Evolutionary conservation across 2,888 invertebrate genomes (phyloP), one percentile per base, ranked within the genome.

Genomic region (Bombyx huttoni): DNA sequence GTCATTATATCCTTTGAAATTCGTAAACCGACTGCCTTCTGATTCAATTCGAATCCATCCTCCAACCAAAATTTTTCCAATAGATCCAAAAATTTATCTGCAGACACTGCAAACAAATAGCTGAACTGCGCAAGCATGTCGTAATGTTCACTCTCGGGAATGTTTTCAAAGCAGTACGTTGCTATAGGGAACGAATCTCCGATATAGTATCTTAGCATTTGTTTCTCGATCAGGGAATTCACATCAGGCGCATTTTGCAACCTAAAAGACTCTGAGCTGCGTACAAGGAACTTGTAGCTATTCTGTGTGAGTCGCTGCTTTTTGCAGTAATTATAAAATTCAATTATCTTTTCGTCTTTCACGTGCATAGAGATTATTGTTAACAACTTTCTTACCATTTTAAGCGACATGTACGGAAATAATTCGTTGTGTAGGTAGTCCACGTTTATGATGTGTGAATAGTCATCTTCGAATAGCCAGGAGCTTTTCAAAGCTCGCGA

Each of bases 351-450:
- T 57, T 68, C 64, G 56, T 68, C 63, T 53, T 55, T 68, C 2
- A 82, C 14, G 49, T 73, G 46, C 3, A 54, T 54, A 1, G 75
- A 67, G 54, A 78, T 63, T 1, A 60, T 56, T 13, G 62, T 59
- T 8, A 84, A 56, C 33, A 76, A 56, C 52, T 79, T 81, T 45
- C 65, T 72, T 53, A 69, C 78, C 74, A 80, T 78, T 67, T 76
- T 79, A 1, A 58, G 52, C 3, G 84, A 79, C 78, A 82, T 81
- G 0, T 55, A 61, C 6, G 83, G 77, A 54, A 83, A 78, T 33
- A 83, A 57, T 47, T 78, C 62, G 0, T 63, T 49, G 13, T 78
- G 67, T 3, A 84, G 66, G 55, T 75, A 69, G 35, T 71, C 61
- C 1, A 68, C 61, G 54, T 77, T 75, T 13, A 81, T 70, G 3